A percentile compares a stretch with the other conserved stretches of the same genome.
Conservation (phyloP, 2,113 vertebrate species). For the Reinhardtius hippoglossoides region DNA sequence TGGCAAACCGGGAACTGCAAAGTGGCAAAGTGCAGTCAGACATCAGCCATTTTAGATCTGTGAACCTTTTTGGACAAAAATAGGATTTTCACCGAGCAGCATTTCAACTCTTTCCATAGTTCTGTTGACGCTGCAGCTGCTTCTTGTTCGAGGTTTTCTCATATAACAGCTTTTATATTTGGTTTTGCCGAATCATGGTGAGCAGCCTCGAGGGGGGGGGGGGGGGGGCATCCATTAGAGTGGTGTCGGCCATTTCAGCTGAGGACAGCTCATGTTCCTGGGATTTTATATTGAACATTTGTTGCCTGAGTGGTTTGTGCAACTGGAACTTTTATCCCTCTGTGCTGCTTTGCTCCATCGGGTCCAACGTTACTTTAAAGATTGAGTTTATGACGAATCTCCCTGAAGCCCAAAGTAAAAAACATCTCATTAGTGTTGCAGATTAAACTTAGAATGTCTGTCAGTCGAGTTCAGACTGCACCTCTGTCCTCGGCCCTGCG, state of each 20-base stretch:
- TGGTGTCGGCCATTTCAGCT: conserved; percentile 29
- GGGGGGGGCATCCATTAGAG: conserved; percentile 34
- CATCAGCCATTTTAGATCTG: conserved; percentile 33
- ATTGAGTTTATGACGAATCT: not conserved
- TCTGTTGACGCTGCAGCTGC: not conserved
- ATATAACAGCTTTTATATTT: not conserved
- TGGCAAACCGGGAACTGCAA: not conserved
- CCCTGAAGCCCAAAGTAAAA: no score
- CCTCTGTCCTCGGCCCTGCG: no score
- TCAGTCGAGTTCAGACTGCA: no score
- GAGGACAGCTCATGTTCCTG: not conserved
- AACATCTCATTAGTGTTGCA: no score
- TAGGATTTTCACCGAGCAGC: not conserved
- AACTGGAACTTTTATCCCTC: not conserved
- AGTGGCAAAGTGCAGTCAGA: conserved; percentile 19
- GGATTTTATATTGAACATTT: conserved; percentile 17
- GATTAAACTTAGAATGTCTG: no score
- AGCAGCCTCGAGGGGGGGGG: no score
- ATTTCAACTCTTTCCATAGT: no score
- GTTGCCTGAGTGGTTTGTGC: conserved; percentile 15
- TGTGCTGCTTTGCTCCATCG: not conserved
- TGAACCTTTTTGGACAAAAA: not conserved
- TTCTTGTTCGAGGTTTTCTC: not conserved
- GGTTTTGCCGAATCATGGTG: conserved; percentile 2
- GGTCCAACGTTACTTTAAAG: not conserved